Conservation (phyloP, 37 sponge, comb jelly and placozoan genomes). For the Oopsacas minuta region DNA sequence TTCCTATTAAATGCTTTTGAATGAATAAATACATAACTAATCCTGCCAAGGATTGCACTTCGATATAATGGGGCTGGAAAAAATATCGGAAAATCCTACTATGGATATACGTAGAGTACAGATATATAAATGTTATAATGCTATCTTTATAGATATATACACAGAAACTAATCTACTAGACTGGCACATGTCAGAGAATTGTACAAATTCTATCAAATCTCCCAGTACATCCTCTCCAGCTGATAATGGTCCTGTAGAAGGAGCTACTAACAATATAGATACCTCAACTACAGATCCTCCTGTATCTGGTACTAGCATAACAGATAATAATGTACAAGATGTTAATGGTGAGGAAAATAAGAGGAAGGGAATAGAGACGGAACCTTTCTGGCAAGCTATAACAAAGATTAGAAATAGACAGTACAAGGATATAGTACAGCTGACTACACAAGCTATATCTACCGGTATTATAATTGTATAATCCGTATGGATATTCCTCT, state of each 20-base stretch:
- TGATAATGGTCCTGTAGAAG: background rate
- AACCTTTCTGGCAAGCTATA: background rate
- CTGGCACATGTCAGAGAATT: too few species aligned
- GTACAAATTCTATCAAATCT: too few species aligned
- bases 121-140: too few species aligned
- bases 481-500: background rate
- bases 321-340: background rate
- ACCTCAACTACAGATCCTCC: background rate
- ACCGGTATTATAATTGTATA: background rate
- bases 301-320: background rate
- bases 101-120: too few species aligned
- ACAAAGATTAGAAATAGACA: background rate
- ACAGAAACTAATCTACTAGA: background rate
- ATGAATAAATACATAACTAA: too few species aligned
- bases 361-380: background rate
- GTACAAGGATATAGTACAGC: background rate
- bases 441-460: background rate
- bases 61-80: too few species aligned
- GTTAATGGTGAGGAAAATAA: background rate
- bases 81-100: too few species aligned
- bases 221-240: background rate
- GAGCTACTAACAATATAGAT: background rate
- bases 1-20: too few species aligned
- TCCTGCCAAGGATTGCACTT: too few species aligned
- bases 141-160: background rate